Evolutionary conservation across 2,888 invertebrate genomes (phyloP), one percentile per base, ranked within the genome.

Genomic region (Megamerina dolium): DNA sequence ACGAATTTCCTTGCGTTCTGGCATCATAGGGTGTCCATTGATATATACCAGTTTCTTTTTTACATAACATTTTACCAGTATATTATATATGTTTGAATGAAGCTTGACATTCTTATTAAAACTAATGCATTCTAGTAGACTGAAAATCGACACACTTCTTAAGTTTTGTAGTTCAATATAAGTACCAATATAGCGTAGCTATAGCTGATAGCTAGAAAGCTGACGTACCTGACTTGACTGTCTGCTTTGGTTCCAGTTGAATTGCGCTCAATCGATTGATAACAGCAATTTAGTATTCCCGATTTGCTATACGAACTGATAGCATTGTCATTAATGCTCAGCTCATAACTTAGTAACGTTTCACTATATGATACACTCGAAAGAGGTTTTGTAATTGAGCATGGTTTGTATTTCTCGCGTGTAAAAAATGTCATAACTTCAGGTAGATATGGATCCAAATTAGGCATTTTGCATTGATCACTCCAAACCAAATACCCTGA

Each of bases 391-490:
- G 50, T 50, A 18, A 55, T 67, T 6, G 73, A 67, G 57, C 82
- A 82, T 0, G 74, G 53, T 46, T 76, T 75, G 51, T 78, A 79
- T 44, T 74, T 73, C 45, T 73, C 68, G 18, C 74, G 73, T 32
- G 73, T 73, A 46, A 78, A 75, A 49, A 75, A 75, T 45, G 72
- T 66, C 63, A 72, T 75, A 12, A 77, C 73, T 48, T 77, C 76
- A 5, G 60, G 55, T 45, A 79, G 77, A 51, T 79, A 78, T 5
- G 81, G 76, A 59, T 81, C 75, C 45, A 80, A 55, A 48, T 80
- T 77, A 13, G 77, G 74, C 60, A 83, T 82, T 58, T 75, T 76
- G 57, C 83, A 84, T 58, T 74, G 76, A 29, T 78, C 72, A 58
- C 76, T 82, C 72, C 77, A 72, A 9, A 72, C 72, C 27, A 72